A percentile compares a stretch with the other conserved stretches of the same genome.
Evolutionary conservation across 2,888 invertebrate species (phyloP).

Genomic region (Petrolisthes manimaculis): DNA sequence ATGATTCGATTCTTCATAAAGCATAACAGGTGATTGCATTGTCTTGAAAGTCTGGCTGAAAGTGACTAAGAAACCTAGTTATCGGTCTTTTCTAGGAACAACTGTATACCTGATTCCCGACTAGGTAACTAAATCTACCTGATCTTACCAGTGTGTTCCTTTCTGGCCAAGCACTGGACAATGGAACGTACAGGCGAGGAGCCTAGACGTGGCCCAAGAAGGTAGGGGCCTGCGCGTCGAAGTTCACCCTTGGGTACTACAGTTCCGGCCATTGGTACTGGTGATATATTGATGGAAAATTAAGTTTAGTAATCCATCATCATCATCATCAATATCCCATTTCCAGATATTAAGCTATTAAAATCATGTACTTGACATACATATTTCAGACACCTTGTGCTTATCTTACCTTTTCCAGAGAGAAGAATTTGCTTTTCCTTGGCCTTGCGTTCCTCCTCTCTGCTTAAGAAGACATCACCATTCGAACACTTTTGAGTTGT

Average conservation of each 20-base stretch:
- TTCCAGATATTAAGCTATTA: neutral
- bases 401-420: constrained; percentile 41
- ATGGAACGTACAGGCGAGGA: constrained; percentile 83
- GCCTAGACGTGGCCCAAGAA: constrained; percentile 79
- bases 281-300: neutral
- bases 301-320: neutral
- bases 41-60: too few species aligned
- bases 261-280: constrained; percentile 42
- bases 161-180: constrained; percentile 81
- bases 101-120: too few species aligned
- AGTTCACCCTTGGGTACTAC: constrained; percentile 41
- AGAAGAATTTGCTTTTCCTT: constrained; percentile 39
- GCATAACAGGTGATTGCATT: too few species aligned
- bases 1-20: too few species aligned
- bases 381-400: neutral
- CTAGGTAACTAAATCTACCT: too few species aligned
- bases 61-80: too few species aligned
- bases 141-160: constrained; percentile 77
- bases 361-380: neutral
- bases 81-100: too few species aligned
- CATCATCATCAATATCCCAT: neutral
- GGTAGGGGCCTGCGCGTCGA: constrained; percentile 74
- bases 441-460: constrained; percentile 51
- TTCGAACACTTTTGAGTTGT: constrained; percentile 7
- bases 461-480: constrained; percentile 11